Evolutionary conservation across 2,797 vertebrate species (phyloP), one percentile per base, ranked within the genome.

Genomic region (Labeo calbasu): DNA sequence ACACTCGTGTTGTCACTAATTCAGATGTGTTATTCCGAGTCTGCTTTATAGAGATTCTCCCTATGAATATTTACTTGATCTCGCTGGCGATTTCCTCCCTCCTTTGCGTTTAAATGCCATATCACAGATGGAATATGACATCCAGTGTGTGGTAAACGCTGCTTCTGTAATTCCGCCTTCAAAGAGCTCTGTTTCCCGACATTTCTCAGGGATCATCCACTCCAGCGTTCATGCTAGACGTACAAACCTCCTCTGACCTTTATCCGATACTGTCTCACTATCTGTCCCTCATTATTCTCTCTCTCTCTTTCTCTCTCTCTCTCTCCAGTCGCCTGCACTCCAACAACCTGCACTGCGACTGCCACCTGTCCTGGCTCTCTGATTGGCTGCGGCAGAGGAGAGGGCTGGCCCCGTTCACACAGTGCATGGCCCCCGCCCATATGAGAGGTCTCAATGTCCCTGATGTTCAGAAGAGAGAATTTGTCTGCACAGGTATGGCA

Each of bases 281-380:
- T 43, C 77, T 55, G 14, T 59, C 75, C 51, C 36, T 82, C 51
- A 61, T 72, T 75, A 51, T 4, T 90, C 55, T 78, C 51, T 48
- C 23, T 68, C 14, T 76, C 15, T 77, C 40, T 61, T 48, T 86
- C 43, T 55, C 32, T 61, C 28, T 76, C 73, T 72, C 59, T 79
- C 61, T 48, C 68, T 86, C 69, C 87, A 99, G 98, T 82, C 96
- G 98, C 68, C 95, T 99, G 68, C 98, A 99, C 94, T 99, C 98
- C 91, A 99, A 99, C 93, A 96, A 95, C 89, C 96, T 99, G 89
- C 95, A 97, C 93, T 99, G 98, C 17, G 98, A 99, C 94, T 99
- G 98, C 89, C 97, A 98, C 95, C 94, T 99, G 92, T 96, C 98
- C 81, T 99, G 98, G 98, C 96, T 99, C 77, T 99, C 98, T 0